Percentiles rank a stretch among this genome's conserved stretches.
phyloP scores from a whole-genome alignment of 1,140 invertebrate species.

The Drosophila sturtevanti region DNA sequence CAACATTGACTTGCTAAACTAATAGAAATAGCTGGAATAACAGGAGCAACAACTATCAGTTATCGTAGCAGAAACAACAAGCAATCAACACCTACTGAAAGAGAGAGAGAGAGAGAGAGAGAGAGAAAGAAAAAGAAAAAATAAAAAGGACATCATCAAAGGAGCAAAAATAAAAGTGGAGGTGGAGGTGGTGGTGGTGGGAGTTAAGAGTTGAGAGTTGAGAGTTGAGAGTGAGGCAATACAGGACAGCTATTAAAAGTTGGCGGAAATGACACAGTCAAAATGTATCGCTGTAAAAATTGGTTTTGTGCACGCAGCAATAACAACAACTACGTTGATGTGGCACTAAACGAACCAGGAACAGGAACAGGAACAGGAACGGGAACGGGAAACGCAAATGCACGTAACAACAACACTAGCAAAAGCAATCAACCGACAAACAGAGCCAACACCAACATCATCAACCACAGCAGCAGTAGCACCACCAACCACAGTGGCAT shows the following conservation, averaged over 20 bases:
- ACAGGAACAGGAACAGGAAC: constrained; percentile 16
- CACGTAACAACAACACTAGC: constrained; percentile 46
- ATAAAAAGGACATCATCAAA: neutral
- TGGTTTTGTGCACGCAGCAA: constrained; percentile 84
- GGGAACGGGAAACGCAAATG: constrained; percentile 45
- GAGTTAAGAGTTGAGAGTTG: too few species aligned
- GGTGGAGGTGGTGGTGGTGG: neutral
- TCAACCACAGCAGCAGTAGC: constrained; percentile 15
- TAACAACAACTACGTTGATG: constrained; percentile 81
- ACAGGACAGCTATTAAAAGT: constrained; percentile 62
- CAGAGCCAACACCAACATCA: constrained; percentile 16
- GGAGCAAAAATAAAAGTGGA: constrained; percentile 18
- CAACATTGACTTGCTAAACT: constrained; percentile 36
- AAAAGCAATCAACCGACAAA: constrained; percentile 66
- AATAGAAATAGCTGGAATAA: neutral
- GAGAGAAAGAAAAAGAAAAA: neutral
- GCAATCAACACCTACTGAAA: constrained; percentile 38
- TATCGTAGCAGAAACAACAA: constrained; percentile 22
- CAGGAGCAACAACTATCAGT: neutral
- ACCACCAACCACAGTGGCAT: constrained; percentile 36
- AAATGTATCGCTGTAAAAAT: constrained; percentile 83
- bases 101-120: neutral
- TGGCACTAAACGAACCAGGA: constrained; percentile 62
- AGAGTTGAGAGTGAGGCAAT: constrained; percentile 1
- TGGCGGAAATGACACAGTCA: constrained; percentile 73